Evolutionary conservation across 2,113 vertebrate species (phyloP), one percentile per base, ranked within the genome.

Genomic region (Sisor rabdophorus): DNA sequence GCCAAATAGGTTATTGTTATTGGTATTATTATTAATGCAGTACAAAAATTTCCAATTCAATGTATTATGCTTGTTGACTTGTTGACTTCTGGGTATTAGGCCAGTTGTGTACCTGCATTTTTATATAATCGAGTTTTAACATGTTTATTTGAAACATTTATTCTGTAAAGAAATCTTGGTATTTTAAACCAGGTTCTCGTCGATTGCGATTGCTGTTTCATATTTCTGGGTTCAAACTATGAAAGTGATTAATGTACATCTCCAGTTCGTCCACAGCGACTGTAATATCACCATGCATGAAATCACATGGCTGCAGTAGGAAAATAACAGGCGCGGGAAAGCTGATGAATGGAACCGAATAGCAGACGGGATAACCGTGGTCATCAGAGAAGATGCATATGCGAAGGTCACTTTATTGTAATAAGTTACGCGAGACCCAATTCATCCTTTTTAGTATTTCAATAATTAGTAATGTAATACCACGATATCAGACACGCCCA

Each of bases 101-200:
- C n/a, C 64, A 22, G 7, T 22, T 48, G 40, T 67, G 40, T 48
- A 7, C 7, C 13, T 71, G 32, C 28, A 70, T 32, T 65, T 40
- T 47, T 15, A 65, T 47, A 67, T 48, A 24, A 67, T 17, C 6
- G 55, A 73, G 75, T 72, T 32, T 84, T 81, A 84, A 86, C 87
- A 77, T 80, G 73, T 63, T 85, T 81, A 77, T 44, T 53, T 44
- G 44, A 75, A 75, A 86, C 71, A 69, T 82, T 87, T 76, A 79
- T 86, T 86, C 81, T 84, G 80, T 79, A 77, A 80, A 60, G 73
- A 83, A 80, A 72, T 81, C 76, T 71, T 73, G 74, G 64, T 80
- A 81, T 83, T 88, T 85, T 86, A 85, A 16, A 68, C 9, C 12
- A 68, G 22, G 15, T 50, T 22, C 16, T 28, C 24, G 26, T 50